A percentile compares a stretch with the other conserved stretches of the same genome.
These are phyloP conservation scores for Melanargia galathea DNA, from an alignment of 2,888 invertebrate genomes.

Conservation along the genomic window DNA sequence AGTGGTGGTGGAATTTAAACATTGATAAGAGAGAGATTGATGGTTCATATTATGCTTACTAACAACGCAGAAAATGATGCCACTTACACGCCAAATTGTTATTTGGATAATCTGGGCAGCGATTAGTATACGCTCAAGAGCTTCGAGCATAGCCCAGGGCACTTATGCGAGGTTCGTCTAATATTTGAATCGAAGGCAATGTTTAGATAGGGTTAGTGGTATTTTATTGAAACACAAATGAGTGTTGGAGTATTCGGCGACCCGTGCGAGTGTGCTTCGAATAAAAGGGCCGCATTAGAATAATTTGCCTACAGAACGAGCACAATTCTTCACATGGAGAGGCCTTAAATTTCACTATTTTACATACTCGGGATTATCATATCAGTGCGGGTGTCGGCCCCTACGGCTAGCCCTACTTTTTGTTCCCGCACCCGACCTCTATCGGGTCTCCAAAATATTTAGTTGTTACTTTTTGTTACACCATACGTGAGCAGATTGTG, in stretches of 20 bases:
- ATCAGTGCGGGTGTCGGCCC: slow-evolving; percentile 74
- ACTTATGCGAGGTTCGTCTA: slow-evolving; percentile 53
- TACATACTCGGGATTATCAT: slow-evolving; percentile 82
- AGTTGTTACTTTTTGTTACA: slow-evolving; percentile 81
- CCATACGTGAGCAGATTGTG: slow-evolving; percentile 76
- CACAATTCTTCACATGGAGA: slow-evolving; percentile 82
- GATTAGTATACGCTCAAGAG: slow-evolving; percentile 18
- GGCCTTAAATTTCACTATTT: slow-evolving; percentile 82
- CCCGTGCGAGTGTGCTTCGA: slow-evolving; percentile 75
- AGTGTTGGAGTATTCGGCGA: slow-evolving; percentile 66
- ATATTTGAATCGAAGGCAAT: slow-evolving; percentile 64
- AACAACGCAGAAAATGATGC: not conserved
- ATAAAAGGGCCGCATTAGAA: slow-evolving; percentile 81
- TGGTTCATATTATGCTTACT: too few species aligned
- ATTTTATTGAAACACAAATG: slow-evolving; percentile 82
- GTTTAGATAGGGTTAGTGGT: slow-evolving; percentile 79
- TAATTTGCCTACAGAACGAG: slow-evolving; percentile 77
- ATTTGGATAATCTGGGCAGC: slow-evolving; percentile 15
- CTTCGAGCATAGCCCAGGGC: slow-evolving; percentile 22
- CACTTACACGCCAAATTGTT: not conserved
- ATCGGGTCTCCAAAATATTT: slow-evolving; percentile 80
- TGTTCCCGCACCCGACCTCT: slow-evolving; percentile 77
- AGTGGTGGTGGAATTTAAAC: too few species aligned
- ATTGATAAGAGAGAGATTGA: too few species aligned
- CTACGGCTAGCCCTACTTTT: slow-evolving; percentile 67